Percentiles rank a stretch among this genome's conserved stretches.
Evolutionary conservation across 2,113 vertebrate genomes (phyloP).

Genomic region (Dromas ardeola): DNA sequence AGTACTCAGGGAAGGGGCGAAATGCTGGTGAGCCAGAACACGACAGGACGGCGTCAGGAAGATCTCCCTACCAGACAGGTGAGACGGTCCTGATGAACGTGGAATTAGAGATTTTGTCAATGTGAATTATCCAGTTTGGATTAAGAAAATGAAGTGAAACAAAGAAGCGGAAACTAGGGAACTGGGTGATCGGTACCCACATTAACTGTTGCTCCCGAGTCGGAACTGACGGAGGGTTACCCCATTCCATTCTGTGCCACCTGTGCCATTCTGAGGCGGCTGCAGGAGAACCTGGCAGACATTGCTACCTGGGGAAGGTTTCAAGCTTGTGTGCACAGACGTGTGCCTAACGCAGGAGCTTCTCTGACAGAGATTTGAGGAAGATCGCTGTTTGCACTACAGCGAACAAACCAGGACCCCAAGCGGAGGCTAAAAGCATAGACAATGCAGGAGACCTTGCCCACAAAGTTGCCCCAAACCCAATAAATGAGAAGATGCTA

Average conservation of each 20-base stretch:
- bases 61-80: background rate
- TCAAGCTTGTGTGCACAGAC: too few relatives aligned
- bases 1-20: background rate
- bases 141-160: background rate
- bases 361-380: background rate
- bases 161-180: background rate
- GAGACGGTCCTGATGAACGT: background rate
- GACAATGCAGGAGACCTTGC: background rate
- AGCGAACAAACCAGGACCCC: background rate
- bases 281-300: background rate
- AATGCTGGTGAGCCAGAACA: background rate
- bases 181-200: background rate
- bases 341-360: too few relatives aligned
- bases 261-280: background rate
- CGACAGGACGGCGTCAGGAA: background rate
- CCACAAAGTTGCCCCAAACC: background rate
- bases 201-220: background rate
- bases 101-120: background rate
- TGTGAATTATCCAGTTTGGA: background rate
- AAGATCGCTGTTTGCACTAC: background rate
- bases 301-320: background rate
- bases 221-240: background rate
- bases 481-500: background rate
- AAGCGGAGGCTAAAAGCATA: background rate
- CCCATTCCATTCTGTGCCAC: background rate